Percentiles rank a stretch among this genome's conserved stretches.
These are phyloP conservation scores for Drosophila tripunctata DNA, from an alignment of 2,888 invertebrate species.

Conservation along the genomic window DNA sequence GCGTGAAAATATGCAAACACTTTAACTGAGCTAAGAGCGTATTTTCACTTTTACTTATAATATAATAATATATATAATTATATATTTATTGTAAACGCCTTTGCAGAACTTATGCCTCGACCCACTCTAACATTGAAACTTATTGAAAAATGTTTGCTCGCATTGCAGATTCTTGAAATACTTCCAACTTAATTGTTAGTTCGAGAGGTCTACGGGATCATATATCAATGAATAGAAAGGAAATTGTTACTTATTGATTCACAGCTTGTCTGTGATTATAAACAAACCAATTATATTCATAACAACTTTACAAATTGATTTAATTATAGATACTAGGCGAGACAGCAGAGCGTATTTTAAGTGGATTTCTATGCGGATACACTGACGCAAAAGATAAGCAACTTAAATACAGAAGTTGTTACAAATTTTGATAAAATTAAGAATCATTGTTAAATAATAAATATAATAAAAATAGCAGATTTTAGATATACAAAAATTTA, in stretches of 20 bases:
- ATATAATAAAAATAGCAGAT: too few relatives aligned
- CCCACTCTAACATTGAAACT: neutral
- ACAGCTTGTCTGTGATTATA: neutral
- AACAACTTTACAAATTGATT: neutral
- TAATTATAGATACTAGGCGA: neutral
- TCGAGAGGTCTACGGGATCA: neutral
- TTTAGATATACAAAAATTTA: too few relatives aligned
- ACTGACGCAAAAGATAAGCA: too few relatives aligned
- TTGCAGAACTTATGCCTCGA: conserved; percentile 13
- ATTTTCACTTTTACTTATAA: conserved; percentile 28
- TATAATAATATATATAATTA: neutral
- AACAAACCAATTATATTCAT: conserved; percentile 2
- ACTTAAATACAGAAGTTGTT: too few relatives aligned
- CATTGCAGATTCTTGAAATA: neutral
- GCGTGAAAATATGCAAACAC: conserved; percentile 45
- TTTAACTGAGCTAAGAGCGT: conserved; percentile 35
- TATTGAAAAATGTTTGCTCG: conserved; percentile 1
- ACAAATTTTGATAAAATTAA: too few relatives aligned
- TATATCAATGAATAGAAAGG: conserved; percentile 3
- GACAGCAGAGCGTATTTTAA: neutral
- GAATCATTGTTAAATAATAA: too few relatives aligned
- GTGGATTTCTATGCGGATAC: neutral
- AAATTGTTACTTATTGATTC: conserved; percentile 8
- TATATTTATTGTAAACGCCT: conserved; percentile 31
- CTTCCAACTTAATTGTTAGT: neutral